These are phyloP conservation scores for Drosophila bifasciata DNA, from an alignment of 1,140 invertebrate species.

Conservation along the genomic window DNA sequence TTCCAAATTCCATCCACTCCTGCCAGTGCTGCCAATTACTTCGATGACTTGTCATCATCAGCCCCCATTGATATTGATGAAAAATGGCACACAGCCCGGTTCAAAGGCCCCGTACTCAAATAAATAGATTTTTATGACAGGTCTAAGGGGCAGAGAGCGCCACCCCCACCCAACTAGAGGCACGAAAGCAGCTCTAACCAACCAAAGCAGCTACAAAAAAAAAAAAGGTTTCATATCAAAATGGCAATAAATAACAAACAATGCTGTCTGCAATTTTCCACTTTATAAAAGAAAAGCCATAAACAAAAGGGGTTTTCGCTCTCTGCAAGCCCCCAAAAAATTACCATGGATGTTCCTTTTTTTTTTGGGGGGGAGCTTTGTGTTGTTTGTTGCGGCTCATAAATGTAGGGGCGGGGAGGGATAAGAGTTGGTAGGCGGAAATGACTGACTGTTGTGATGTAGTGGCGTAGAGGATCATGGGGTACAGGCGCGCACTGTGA, in stretches of 20 bases:
- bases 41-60: slow-evolving; percentile 50
- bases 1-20: not conserved
- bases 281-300: slow-evolving; percentile 78
- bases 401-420: slow-evolving; percentile 57
- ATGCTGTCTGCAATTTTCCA: slow-evolving; percentile 81
- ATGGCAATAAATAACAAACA: slow-evolving; percentile 82
- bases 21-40: too few relatives aligned
- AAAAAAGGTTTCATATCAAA: slow-evolving; percentile 76
- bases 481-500: slow-evolving; percentile 17
- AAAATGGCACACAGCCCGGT: slow-evolving; percentile 19
- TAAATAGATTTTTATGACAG: slow-evolving; percentile 62
- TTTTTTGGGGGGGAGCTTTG: slow-evolving; percentile 14
- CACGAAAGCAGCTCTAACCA: slow-evolving; percentile 1
- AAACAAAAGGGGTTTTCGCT: slow-evolving; percentile 57
- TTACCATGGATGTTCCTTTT: slow-evolving; percentile 74
- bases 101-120: slow-evolving; percentile 15
- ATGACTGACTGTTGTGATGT: slow-evolving; percentile 68
- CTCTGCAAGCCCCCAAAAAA: slow-evolving; percentile 61
- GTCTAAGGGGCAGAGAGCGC: slow-evolving; percentile 24
- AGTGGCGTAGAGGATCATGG: slow-evolving; percentile 2
- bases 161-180: slow-evolving; percentile 28
- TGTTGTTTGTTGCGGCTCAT: slow-evolving; percentile 50
- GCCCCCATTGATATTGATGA: slow-evolving; percentile 61
- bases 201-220: slow-evolving; percentile 21
- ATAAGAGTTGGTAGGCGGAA: slow-evolving; percentile 42